Conservation (phyloP, 2,797 vertebrate genomes). For the Psittacula echo region DNA sequence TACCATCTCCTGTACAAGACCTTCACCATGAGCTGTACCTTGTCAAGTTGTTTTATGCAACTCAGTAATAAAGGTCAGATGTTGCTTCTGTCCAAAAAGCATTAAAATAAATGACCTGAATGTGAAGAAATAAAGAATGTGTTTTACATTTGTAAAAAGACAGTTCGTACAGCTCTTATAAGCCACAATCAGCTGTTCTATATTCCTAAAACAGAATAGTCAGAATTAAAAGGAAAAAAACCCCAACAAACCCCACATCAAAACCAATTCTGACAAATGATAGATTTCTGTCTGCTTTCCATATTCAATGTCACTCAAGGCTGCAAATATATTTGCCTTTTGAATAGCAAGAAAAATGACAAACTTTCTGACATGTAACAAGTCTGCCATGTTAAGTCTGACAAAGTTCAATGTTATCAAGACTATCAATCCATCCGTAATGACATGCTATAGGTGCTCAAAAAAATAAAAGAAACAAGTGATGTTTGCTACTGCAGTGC, state of each 20-base stretch:
- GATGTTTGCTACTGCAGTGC: conserved; percentile 46
- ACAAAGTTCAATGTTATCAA: conserved; percentile 75
- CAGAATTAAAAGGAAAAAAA: neutral
- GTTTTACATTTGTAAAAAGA: conserved; percentile 7
- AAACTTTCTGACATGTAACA: conserved; percentile 71
- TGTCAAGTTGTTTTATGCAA: neutral
- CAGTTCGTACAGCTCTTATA: neutral
- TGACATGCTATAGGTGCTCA: conserved; percentile 53
- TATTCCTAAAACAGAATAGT: neutral
- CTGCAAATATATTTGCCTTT: conserved; percentile 74
- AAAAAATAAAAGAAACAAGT: conserved; percentile 48
- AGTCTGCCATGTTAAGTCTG: conserved; percentile 72
- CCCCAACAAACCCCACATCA: neutral
- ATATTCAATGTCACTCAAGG: conserved; percentile 77
- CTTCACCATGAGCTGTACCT: neutral
- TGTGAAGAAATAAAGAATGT: neutral
- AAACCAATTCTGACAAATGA: conserved; percentile 49
- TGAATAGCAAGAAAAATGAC: conserved; percentile 72
- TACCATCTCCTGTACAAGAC: neutral
- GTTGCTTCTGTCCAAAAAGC: neutral
- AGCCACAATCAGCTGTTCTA: neutral
- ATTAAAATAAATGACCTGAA: conserved; percentile 1
- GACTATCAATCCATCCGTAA: conserved; percentile 76
- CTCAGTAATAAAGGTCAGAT: conserved; percentile 24
- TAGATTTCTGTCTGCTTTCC: conserved; percentile 67